Evolutionary conservation across 2,113 vertebrate genomes (phyloP).

Genomic region (Mesitornis unicolor): DNA sequence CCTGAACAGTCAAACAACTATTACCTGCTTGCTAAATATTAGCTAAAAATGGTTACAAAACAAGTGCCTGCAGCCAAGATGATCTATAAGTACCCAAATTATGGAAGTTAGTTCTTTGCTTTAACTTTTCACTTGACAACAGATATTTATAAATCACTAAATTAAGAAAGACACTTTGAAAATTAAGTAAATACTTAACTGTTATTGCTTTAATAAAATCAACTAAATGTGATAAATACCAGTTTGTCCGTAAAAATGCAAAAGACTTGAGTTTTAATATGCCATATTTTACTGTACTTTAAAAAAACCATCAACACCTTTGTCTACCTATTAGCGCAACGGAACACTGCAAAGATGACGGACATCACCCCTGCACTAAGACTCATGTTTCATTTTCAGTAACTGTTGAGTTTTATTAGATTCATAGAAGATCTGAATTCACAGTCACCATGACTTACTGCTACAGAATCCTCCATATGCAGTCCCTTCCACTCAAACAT

Average conservation of each 20-base stretch:
- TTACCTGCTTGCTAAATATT: not conserved
- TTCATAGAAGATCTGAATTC: not conserved
- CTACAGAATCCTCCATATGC: not conserved
- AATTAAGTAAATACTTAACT: not conserved
- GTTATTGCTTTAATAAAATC: not conserved
- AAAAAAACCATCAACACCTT: not conserved
- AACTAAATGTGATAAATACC: not conserved
- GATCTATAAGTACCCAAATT: not conserved
- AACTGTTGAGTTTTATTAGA: not conserved
- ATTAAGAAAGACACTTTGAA: not conserved
- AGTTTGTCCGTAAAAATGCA: not conserved
- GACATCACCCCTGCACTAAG: not conserved
- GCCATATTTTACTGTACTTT: not conserved
- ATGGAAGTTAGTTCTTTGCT: not conserved
- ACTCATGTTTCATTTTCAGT: not conserved
- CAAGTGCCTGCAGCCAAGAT: not conserved
- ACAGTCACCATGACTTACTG: not conserved
- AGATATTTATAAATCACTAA: not conserved
- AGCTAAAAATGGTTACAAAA: not conserved
- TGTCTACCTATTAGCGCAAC: rapidly evolving
- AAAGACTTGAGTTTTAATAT: not conserved
- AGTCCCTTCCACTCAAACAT: not conserved
- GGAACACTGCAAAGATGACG: not conserved
- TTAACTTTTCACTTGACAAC: not conserved
- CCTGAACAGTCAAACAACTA: not conserved